A percentile compares a stretch with the other conserved stretches of the same genome.
These are phyloP conservation scores for Stenoptilia bipunctidactyla DNA, from an alignment of 2,888 invertebrate species.

Conservation along the genomic window DNA sequence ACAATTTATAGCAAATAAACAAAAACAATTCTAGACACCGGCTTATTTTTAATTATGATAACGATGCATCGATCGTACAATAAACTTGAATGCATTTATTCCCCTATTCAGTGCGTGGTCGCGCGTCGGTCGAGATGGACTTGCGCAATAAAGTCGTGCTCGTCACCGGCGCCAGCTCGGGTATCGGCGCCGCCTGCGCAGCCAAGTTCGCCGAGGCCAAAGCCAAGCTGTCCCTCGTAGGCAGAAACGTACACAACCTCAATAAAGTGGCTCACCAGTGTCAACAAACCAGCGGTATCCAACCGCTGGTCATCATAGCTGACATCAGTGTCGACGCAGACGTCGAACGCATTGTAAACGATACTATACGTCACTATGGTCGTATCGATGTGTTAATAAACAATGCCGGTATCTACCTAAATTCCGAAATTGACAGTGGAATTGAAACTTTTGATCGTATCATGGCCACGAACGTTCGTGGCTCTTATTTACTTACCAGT, in stretches of 20 bases:
- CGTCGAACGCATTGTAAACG: slow-evolving; percentile 29
- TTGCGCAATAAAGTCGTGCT: slow-evolving; percentile 46
- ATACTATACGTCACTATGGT: slow-evolving; percentile 31
- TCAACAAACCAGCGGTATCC: slow-evolving; percentile 26
- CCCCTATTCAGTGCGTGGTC: not conserved
- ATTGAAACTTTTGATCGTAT: slow-evolving; percentile 33
- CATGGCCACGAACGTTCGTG: slow-evolving; percentile 42
- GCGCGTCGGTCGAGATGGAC: slow-evolving; percentile 28
- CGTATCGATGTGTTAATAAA: slow-evolving; percentile 43
- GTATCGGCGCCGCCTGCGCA: slow-evolving; percentile 48
- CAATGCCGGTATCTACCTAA: slow-evolving; percentile 38
- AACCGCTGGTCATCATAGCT: slow-evolving; percentile 34
- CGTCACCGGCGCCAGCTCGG: slow-evolving; percentile 51
- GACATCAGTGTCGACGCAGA: slow-evolving; percentile 39
- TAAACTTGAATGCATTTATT: too few species aligned
- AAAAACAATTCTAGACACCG: too few species aligned
- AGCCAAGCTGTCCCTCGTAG: slow-evolving; percentile 36
- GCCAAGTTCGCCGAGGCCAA: slow-evolving; percentile 34
- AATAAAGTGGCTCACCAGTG: slow-evolving; percentile 32
- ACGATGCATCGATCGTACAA: too few species aligned
- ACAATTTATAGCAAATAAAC: too few species aligned
- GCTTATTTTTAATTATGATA: too few species aligned
- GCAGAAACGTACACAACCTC: slow-evolving; percentile 39
- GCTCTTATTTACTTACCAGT: slow-evolving; percentile 35
- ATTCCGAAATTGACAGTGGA: slow-evolving; percentile 25